Percentiles rank a stretch among this genome's conserved stretches.
Evolutionary conservation across 2,113 vertebrate genomes (phyloP).

Genomic region (Nibea coibor): DNA sequence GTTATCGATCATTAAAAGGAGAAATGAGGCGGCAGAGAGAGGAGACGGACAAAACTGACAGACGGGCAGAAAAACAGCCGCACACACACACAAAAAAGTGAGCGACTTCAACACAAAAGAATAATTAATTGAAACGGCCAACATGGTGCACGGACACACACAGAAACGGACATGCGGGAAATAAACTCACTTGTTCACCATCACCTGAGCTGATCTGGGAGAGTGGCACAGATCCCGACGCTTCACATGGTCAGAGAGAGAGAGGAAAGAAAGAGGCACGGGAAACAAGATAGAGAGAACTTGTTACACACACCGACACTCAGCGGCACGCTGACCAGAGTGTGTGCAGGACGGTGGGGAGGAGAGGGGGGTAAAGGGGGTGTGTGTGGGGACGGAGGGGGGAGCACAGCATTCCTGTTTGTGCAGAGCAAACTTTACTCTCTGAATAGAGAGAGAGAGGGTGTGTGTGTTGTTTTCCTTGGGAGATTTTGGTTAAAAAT

Average conservation of each 20-base stretch:
- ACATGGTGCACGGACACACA: not conserved
- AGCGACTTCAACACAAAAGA: conserved; percentile 49
- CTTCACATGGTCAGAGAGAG: conserved; percentile 52
- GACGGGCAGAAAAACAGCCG: conserved; percentile 14
- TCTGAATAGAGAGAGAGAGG: conserved; percentile 49
- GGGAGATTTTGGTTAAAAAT: conserved; percentile 3
- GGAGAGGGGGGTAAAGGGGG: conserved; percentile 23
- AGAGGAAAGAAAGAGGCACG: conserved; percentile 22
- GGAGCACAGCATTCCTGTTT: conserved; percentile 66
- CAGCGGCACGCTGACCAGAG: conserved; percentile 67
- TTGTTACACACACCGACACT: conserved; percentile 69
- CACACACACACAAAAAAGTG: conserved; percentile 8
- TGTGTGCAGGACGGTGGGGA: conserved; percentile 56
- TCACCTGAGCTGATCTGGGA: conserved; percentile 48
- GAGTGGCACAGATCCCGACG: conserved; percentile 43
- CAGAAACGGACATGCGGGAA: conserved; percentile 1
- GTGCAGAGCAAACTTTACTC: conserved; percentile 75
- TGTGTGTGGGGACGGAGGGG: conserved; percentile 6
- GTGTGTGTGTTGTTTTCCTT: conserved; percentile 22
- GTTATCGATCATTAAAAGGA: conserved; percentile 15
- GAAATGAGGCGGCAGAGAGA: conserved; percentile 19
- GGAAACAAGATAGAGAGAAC: conserved; percentile 52
- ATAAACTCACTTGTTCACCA: conserved; percentile 61
- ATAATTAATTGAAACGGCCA: conserved; percentile 36
- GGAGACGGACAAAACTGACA: not conserved